These are phyloP conservation scores for Pseudoips prasinana DNA, from an alignment of 2,888 invertebrate species.

Conservation along the genomic window DNA sequence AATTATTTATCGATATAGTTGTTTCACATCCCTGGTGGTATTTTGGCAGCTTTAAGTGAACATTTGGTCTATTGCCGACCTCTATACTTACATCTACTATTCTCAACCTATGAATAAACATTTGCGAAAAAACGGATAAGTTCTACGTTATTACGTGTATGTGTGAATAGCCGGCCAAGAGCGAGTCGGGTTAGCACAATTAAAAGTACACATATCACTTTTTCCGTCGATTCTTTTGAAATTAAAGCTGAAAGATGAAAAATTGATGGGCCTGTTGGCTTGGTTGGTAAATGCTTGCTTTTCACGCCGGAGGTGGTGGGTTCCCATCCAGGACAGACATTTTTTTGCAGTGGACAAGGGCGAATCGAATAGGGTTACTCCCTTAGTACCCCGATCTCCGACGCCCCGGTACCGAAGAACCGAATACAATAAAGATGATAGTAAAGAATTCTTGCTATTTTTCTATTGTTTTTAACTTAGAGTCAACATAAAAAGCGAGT, in stretches of 20 bases:
- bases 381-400: too few species aligned
- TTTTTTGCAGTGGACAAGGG: too few species aligned
- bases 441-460: too few species aligned
- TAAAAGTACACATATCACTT: neutral
- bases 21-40: conserved; percentile 30
- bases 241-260: neutral
- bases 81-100: conserved; percentile 42
- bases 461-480: too few species aligned
- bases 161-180: neutral
- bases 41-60: conserved; percentile 55
- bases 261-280: neutral
- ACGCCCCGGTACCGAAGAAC: too few species aligned
- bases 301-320: too few species aligned
- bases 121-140: conserved; percentile 18
- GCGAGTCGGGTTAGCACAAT: neutral
- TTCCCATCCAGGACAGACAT: too few species aligned
- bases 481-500: too few species aligned
- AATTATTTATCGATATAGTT: neutral
- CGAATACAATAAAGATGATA: too few species aligned
- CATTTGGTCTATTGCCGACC: conserved; percentile 54
- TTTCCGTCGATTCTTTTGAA: neutral
- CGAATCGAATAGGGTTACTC: too few species aligned
- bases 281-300: too few species aligned
- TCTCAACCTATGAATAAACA: conserved; percentile 43
- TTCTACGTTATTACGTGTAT: neutral